Percentiles rank a stretch among this genome's conserved stretches.
Conservation (phyloP, 2,113 vertebrate genomes). For the Gymnocephalus cernua region DNA sequence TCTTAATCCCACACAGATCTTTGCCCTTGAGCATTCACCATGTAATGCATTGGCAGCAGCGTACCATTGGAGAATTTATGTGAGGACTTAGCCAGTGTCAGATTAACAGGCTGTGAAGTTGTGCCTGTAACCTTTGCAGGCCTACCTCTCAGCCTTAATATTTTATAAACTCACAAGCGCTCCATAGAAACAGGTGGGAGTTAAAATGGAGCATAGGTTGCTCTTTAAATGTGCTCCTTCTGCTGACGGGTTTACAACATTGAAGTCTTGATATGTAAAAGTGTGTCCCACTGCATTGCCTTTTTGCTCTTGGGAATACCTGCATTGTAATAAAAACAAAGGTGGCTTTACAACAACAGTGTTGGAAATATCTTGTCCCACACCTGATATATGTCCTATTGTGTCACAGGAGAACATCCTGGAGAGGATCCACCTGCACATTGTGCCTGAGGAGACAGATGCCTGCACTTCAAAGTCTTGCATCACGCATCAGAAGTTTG, state of each 20-base stretch:
- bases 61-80: constrained; percentile 44
- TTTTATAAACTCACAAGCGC: constrained; percentile 59
- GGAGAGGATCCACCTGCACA: constrained; percentile 94
- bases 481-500: constrained; percentile 98
- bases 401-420: constrained; percentile 93
- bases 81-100: constrained; percentile 53
- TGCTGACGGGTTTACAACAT: not conserved
- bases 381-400: not conserved
- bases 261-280: not conserved
- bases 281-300: not conserved
- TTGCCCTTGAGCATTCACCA: constrained; percentile 42
- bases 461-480: constrained; percentile 97
- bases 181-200: constrained; percentile 46
- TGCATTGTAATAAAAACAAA: not conserved
- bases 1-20: constrained; percentile 37
- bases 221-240: constrained; percentile 30
- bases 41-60: constrained; percentile 43
- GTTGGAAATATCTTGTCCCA: not conserved
- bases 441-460: constrained; percentile 93
- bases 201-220: constrained; percentile 9
- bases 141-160: constrained; percentile 58
- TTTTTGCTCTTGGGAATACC: not conserved
- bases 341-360: not conserved
- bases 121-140: constrained; percentile 55
- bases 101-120: constrained; percentile 59